Percentiles rank a stretch among this genome's conserved stretches.
These are phyloP conservation scores for Somateria mollissima DNA, from an alignment of 2,797 vertebrate genomes.

Conservation along the genomic window DNA sequence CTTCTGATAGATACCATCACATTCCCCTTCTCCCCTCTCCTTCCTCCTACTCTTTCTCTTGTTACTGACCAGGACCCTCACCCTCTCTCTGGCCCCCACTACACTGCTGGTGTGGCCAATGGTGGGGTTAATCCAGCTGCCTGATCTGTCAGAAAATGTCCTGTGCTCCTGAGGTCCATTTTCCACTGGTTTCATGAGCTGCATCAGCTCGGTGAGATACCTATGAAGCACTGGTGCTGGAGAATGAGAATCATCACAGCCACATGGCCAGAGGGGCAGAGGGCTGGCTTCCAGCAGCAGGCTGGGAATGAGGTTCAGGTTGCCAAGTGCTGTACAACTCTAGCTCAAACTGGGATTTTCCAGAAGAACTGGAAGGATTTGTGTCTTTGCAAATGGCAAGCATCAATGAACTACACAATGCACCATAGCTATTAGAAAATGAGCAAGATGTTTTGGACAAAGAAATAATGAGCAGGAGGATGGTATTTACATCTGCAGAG, in stretches of 20 bases:
- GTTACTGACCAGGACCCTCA: neutral
- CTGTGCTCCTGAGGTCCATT: neutral
- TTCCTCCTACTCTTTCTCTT: neutral
- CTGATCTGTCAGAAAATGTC: neutral
- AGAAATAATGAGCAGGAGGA: neutral
- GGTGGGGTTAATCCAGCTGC: neutral
- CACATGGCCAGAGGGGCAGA: too few relatives aligned
- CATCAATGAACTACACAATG: accelerated
- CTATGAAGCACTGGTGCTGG: neutral
- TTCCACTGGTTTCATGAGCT: neutral
- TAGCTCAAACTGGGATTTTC: neutral
- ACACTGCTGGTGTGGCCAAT: neutral
- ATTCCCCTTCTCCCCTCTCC: neutral
- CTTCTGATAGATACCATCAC: neutral
- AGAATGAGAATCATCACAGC: neutral
- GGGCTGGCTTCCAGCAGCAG: neutral
- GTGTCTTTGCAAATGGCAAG: neutral
- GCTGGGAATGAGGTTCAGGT: neutral
- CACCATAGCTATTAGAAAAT: neutral
- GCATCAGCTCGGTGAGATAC: neutral
- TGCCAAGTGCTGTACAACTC: accelerated
- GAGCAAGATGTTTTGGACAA: neutral
- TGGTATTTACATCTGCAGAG: neutral
- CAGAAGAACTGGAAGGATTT: neutral
- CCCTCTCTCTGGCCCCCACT: neutral